Percentiles rank a stretch among this genome's conserved stretches.
phyloP scores from a whole-genome alignment of 2,113 vertebrate species.

The Seriola quinqueradiata region DNA sequence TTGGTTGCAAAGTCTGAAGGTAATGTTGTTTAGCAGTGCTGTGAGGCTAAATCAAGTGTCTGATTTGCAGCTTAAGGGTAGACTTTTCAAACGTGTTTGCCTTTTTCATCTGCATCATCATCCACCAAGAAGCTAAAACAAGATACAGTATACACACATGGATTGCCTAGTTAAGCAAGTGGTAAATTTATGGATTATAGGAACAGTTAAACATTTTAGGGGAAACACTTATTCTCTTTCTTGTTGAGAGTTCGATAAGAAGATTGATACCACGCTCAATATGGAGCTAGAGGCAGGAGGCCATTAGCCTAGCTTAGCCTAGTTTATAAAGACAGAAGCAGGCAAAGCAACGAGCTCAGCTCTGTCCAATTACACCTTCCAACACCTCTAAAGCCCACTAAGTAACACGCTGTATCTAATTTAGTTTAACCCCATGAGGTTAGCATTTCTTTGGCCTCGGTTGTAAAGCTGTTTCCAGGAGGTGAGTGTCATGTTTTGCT shows the following conservation, averaged over 20 bases:
- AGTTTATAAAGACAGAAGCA: background rate
- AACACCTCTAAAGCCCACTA: background rate
- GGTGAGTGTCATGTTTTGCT: background rate
- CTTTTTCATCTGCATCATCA: background rate
- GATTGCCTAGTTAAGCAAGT: background rate
- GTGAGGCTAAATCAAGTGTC: background rate
- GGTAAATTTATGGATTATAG: background rate
- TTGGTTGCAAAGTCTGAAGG: background rate
- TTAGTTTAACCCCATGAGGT: background rate
- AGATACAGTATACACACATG: background rate
- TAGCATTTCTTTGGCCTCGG: background rate
- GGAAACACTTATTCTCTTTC: background rate
- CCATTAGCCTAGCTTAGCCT: background rate
- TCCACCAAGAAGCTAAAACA: background rate
- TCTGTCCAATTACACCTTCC: background rate
- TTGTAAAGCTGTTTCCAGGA: constrained; percentile 6
- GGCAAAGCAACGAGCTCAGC: background rate
- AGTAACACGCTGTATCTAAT: background rate
- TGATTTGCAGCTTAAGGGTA: background rate
- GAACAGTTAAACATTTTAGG: background rate
- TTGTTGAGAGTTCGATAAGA: background rate
- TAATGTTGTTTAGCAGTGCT: background rate
- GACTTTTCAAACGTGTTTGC: background rate
- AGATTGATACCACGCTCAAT: background rate
- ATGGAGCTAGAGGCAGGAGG: background rate